Evolutionary conservation across 2,797 vertebrate species (phyloP).

Genomic region (Urophycis tenuis): DNA sequence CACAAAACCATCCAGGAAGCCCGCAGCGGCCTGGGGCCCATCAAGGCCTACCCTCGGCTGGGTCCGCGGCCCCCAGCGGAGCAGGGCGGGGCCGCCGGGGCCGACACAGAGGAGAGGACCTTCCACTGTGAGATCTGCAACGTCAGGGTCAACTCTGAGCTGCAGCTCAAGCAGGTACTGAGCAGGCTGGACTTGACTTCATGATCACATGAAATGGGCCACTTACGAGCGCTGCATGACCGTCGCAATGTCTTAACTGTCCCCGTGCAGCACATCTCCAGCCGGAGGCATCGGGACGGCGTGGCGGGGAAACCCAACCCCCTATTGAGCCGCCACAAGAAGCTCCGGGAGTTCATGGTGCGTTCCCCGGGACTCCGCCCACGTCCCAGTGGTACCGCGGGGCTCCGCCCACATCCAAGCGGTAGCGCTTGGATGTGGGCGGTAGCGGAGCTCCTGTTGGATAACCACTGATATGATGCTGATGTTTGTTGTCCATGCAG

Average conservation of each 20-base stretch:
- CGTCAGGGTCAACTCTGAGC: conserved; percentile 84
- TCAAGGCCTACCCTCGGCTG: conserved; percentile 86
- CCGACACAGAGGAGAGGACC: conserved; percentile 87
- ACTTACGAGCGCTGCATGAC: no score
- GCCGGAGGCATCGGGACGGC: conserved; percentile 82
- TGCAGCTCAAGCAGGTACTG: conserved; percentile 85
- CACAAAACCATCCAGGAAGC: conserved; percentile 96
- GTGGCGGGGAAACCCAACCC: conserved; percentile 87
- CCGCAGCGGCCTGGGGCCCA: conserved; percentile 87
- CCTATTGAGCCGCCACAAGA: conserved; percentile 82
- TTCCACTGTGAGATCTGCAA: conserved; percentile 97
- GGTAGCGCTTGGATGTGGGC: no score
- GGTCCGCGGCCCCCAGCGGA: conserved; percentile 76
- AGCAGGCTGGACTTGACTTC: no score
- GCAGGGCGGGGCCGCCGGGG: conserved; percentile 72
- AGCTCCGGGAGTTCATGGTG: conserved; percentile 72
- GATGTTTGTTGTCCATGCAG: no score
- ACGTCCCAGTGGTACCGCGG: no score
- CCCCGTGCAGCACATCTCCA: conserved; percentile 81
- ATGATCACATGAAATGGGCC: neutral
- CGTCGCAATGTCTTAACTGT: neutral
- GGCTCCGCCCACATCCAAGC: no score
- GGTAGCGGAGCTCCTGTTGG: no score
- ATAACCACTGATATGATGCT: no score
- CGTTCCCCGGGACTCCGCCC: no score